Conservation (phyloP, 2,113 vertebrate genomes). For the Macquaria ambigua region DNA sequence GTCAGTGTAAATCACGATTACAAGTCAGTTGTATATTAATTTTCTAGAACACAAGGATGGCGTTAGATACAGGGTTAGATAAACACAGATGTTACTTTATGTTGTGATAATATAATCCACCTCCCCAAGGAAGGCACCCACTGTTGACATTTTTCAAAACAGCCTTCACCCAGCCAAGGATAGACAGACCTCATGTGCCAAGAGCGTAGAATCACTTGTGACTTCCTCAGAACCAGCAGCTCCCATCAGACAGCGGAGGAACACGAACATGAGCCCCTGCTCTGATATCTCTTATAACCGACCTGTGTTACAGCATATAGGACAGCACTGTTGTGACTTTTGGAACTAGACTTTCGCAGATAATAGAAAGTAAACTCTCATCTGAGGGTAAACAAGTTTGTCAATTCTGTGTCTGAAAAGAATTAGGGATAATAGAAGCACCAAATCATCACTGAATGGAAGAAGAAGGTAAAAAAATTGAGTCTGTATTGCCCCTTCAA, state of each 20-base stretch:
- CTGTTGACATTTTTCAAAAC: slow-evolving; percentile 42
- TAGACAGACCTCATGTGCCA: slow-evolving; percentile 1
- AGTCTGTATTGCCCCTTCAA: not conserved
- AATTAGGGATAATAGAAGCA: not conserved
- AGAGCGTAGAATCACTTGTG: slow-evolving; percentile 3
- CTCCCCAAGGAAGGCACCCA: slow-evolving; percentile 17
- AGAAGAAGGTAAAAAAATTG: not conserved
- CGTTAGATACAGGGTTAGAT: slow-evolving; percentile 25
- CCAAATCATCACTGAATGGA: slow-evolving; percentile 6
- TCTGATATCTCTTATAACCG: not conserved
- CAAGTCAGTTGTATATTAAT: not conserved
- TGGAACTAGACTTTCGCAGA: not conserved
- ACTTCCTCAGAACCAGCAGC: slow-evolving; percentile 22
- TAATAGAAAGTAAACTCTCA: slow-evolving; percentile 2
- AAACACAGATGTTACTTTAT: slow-evolving; percentile 42
- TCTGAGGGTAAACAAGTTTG: slow-evolving; percentile 23
- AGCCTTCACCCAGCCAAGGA: slow-evolving; percentile 7
- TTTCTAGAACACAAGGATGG: not conserved
- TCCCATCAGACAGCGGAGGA: slow-evolving; percentile 5
- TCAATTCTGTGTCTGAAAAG: slow-evolving; percentile 12
- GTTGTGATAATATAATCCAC: slow-evolving; percentile 44
- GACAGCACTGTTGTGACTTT: not conserved
- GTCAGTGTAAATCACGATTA: not conserved
- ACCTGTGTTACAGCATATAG: not conserved
- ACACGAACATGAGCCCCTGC: not conserved